These are phyloP conservation scores for Mythimna ferrago DNA, from an alignment of 2,888 invertebrate genomes.

Conservation along the genomic window DNA sequence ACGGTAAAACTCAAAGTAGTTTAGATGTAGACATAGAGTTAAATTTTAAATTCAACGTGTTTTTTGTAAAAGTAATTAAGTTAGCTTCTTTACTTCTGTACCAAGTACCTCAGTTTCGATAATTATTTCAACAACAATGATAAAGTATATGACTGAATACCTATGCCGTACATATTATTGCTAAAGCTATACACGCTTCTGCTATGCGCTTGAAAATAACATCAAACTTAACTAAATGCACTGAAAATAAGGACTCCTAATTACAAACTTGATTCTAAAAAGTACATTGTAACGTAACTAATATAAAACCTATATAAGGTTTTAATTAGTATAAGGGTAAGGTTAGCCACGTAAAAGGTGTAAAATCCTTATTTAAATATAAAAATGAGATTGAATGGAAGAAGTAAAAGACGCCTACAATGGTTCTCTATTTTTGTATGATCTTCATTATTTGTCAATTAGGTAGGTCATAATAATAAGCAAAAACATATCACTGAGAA, in stretches of 20 bases:
- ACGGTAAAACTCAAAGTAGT: constrained; percentile 16
- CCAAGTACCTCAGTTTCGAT: constrained; percentile 7
- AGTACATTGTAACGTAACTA: not conserved
- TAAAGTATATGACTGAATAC: not conserved
- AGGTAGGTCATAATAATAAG: constrained; percentile 67
- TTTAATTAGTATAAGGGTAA: not conserved
- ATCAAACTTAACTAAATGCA: constrained; percentile 2
- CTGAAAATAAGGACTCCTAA: not conserved
- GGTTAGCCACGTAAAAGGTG: not conserved
- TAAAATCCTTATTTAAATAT: constrained; percentile 11
- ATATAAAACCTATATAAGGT: constrained; percentile 7
- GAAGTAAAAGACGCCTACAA: constrained; percentile 51
- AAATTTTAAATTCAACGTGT: constrained; percentile 14
- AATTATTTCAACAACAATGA: not conserved
- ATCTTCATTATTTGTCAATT: constrained; percentile 76
- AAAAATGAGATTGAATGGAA: constrained; percentile 29
- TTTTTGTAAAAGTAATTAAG: constrained; percentile 8
- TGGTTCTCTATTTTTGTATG: constrained; percentile 76
- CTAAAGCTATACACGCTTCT: constrained; percentile 41
- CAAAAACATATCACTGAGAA: constrained; percentile 75
- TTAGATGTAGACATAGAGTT: constrained; percentile 11
- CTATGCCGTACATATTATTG: not conserved
- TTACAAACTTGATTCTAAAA: not conserved
- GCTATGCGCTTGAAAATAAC: constrained; percentile 41
- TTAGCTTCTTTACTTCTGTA: constrained; percentile 36